Percentiles rank a stretch among this genome's conserved stretches.
Evolutionary conservation across 2,888 invertebrate species (phyloP).

Genomic region (Phragmatobia fuliginosa): DNA sequence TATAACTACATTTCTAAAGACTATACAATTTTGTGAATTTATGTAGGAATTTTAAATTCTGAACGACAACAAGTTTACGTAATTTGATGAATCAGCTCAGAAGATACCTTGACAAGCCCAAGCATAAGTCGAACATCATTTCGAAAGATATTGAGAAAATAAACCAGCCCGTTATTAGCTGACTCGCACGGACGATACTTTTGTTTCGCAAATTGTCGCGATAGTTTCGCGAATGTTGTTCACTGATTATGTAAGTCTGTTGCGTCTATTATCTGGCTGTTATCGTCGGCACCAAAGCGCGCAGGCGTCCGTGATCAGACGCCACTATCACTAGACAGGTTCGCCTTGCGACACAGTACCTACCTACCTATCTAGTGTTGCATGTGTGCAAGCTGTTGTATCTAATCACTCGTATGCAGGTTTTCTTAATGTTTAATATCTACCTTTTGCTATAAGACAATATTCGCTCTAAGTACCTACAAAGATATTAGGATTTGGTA

Average conservation of each 20-base stretch:
- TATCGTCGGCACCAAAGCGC: slow-evolving; percentile 54
- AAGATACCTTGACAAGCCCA: not conserved
- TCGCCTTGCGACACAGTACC: slow-evolving; percentile 63
- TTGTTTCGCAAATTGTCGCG: slow-evolving; percentile 38
- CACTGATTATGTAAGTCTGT: slow-evolving; percentile 52
- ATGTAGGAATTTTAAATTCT: not conserved
- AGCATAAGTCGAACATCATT: not conserved
- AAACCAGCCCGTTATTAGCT: not conserved
- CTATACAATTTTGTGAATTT: not conserved
- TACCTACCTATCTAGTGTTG: slow-evolving; percentile 45
- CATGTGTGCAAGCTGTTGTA: slow-evolving; percentile 57
- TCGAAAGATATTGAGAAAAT: not conserved
- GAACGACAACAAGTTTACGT: not conserved
- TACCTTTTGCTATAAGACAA: not conserved
- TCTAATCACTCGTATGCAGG: slow-evolving; percentile 50
- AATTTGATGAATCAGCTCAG: not conserved
- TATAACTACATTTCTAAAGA: not conserved
- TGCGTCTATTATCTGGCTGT: slow-evolving; percentile 46
- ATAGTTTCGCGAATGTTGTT: slow-evolving; percentile 38
- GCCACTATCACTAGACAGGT: slow-evolving; percentile 60
- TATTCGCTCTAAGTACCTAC: not conserved
- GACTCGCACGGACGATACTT: not conserved
- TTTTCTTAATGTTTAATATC: slow-evolving; percentile 20
- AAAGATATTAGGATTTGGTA: not conserved
- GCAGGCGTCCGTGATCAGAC: slow-evolving; percentile 62